Evolutionary conservation across 23 tunicate species (phyloP), one percentile per base, ranked within the genome.

Genomic region (Diplosoma virens): DNA sequence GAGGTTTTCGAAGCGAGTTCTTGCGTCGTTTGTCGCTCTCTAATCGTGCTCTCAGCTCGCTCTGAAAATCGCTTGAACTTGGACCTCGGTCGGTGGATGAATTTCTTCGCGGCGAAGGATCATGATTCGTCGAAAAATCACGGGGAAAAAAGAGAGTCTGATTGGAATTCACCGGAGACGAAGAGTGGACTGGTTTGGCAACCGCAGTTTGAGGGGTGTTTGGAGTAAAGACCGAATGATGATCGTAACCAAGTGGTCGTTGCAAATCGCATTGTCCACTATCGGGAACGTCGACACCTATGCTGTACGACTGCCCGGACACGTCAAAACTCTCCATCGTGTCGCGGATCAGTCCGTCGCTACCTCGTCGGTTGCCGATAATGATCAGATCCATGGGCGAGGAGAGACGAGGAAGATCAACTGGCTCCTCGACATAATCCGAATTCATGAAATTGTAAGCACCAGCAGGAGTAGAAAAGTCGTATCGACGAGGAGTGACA

Each of bases 361-460:
- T 71, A 17, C 81, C 75, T 0, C 92, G 35, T 20, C 84, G 27
- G 47, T 59, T 34, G 25, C 81, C 92, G 34, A 86, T 58, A 26
- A 86, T 71, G 25, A 86, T 29, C 22, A 58, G 79, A 79, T 86
- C 84, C 80, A 86, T 86, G 29, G 92, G 92, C 22, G 84, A 79
- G 1, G 55, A 28, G 30, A 82, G 63, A 17, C 59, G 52, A 0
- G 66, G 27, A 37, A 76, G 26, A 0, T 56, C 25, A 1, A 47
- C 47, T 11, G 30, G 63, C 3, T 36, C 23, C 56, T 64, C 76
- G 34, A 32, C 92, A 31, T 32, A 86, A 33, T 81, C 85, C 0
- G 46, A 63, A 58, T 92, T 85, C 97, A 92, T 92, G 76, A 92
- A 92, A 24, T 73, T 70, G 69, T 92, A 85, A 25, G 84, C 97